Conservation (phyloP, 2,113 vertebrate species). For the Gallinago paraguaiae region DNA sequence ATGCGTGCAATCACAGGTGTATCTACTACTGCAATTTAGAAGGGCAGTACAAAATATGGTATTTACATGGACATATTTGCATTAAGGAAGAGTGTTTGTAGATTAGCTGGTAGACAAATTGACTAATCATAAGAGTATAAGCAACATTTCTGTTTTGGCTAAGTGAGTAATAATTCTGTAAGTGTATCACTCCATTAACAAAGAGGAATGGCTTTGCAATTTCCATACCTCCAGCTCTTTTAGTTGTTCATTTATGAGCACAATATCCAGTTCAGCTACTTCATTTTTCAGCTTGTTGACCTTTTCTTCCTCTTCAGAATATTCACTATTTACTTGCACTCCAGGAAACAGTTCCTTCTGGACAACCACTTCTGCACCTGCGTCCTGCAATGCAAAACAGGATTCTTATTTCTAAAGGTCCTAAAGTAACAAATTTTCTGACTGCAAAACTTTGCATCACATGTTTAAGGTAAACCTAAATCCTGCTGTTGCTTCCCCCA, state of each 20-base stretch:
- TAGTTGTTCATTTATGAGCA: slow-evolving; percentile 82
- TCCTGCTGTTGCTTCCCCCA: not conserved
- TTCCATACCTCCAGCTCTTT: slow-evolving; percentile 85
- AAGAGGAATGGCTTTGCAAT: slow-evolving; percentile 13
- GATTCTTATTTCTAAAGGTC: not conserved
- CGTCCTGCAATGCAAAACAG: slow-evolving; percentile 64
- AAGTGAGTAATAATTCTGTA: not conserved
- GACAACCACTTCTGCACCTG: slow-evolving; percentile 50
- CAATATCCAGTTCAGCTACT: slow-evolving; percentile 78
- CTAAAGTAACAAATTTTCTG: not conserved
- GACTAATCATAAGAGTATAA: not conserved
- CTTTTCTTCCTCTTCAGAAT: slow-evolving; percentile 74
- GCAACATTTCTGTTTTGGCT: slow-evolving; percentile 1
- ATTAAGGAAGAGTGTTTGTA: not conserved
- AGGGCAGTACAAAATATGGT: not conserved
- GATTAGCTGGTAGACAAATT: not conserved
- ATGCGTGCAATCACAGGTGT: rapidly evolving
- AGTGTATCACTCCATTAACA: not conserved
- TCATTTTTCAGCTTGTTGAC: slow-evolving; percentile 79
- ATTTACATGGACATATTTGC: not conserved
- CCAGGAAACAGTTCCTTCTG: slow-evolving; percentile 44
- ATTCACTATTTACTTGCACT: slow-evolving; percentile 60
- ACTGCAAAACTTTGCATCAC: not conserved
- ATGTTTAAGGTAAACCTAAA: not conserved
- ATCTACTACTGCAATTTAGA: not conserved